phyloP scores from a whole-genome alignment of 2,113 vertebrate species.

The Clarias macrocephalus region DNA sequence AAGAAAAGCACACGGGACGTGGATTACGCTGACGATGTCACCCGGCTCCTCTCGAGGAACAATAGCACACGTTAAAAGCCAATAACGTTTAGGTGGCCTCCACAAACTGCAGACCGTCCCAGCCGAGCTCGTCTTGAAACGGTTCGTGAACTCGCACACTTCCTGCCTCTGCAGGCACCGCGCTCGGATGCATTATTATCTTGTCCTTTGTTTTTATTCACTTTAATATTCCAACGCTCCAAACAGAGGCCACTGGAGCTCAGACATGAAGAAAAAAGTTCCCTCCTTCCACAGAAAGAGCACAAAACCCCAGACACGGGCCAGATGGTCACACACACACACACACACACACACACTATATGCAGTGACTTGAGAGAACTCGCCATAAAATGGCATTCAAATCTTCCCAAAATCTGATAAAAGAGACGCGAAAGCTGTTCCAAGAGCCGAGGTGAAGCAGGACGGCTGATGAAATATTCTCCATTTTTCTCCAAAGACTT shows the following conservation, averaged over 20 bases:
- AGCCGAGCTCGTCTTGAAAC: conserved; percentile 1
- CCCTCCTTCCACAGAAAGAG: conserved; percentile 11
- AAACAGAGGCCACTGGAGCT: conserved; percentile 6
- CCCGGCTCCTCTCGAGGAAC: conserved; percentile 20
- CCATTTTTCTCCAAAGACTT: neutral
- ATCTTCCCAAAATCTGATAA: conserved; percentile 33
- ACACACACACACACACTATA: neutral
- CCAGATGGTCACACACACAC: conserved; percentile 48
- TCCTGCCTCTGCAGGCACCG: conserved; percentile 36
- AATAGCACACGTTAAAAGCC: conserved; percentile 30
- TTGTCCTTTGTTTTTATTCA: conserved; percentile 10
- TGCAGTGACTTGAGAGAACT: conserved; percentile 13
- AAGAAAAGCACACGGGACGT: neutral
- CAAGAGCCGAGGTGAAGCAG: conserved; percentile 13
- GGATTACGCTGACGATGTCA: neutral
- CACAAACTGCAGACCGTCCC: conserved; percentile 16
- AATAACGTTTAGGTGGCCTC: conserved; percentile 32
- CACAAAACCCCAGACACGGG: conserved; percentile 57
- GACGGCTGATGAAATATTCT: neutral
- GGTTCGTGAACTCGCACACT: conserved; percentile 34
- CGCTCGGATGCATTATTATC: neutral
- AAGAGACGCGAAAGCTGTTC: neutral
- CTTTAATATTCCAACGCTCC: neutral
- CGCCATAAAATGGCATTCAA: neutral
- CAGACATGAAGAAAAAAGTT: conserved; percentile 1